Conservation (phyloP, 2,113 vertebrate genomes). For the Notechis scutatus region DNA sequence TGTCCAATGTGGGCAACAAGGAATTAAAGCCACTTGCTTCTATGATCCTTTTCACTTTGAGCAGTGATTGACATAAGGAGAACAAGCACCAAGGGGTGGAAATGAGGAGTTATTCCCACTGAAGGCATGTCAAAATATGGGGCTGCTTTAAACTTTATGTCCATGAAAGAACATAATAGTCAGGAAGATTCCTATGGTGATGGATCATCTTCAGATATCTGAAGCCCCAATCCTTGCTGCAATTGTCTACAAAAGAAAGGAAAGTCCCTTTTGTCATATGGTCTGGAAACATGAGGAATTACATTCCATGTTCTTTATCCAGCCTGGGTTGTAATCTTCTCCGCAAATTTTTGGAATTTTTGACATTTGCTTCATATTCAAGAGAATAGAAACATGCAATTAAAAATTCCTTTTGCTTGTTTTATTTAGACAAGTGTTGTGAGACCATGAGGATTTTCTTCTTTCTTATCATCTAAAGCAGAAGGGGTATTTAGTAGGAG, state of each 20-base stretch:
- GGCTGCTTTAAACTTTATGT: background rate
- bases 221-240: background rate
- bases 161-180: background rate
- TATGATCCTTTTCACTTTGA: background rate
- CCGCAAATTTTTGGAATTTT: slow-evolving; percentile 34
- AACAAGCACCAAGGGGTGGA: background rate
- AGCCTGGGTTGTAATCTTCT: slow-evolving; percentile 44
- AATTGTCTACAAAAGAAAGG: background rate
- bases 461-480: background rate
- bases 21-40: background rate
- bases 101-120: background rate
- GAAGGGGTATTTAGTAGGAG: background rate
- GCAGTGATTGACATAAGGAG: background rate
- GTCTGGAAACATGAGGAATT: slow-evolving; percentile 30
- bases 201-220: background rate
- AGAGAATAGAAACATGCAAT: slow-evolving; percentile 39
- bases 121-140: background rate
- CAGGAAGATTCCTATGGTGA: background rate
- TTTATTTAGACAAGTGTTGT: background rate
- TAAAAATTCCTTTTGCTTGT: slow-evolving; percentile 12
- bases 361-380: slow-evolving; percentile 37
- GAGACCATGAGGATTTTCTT: background rate
- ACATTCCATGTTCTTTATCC: slow-evolving; percentile 24
- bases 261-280: background rate
- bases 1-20: background rate